Conservation (phyloP, 1,140 invertebrate genomes). For the Triops longicaudatus region DNA sequence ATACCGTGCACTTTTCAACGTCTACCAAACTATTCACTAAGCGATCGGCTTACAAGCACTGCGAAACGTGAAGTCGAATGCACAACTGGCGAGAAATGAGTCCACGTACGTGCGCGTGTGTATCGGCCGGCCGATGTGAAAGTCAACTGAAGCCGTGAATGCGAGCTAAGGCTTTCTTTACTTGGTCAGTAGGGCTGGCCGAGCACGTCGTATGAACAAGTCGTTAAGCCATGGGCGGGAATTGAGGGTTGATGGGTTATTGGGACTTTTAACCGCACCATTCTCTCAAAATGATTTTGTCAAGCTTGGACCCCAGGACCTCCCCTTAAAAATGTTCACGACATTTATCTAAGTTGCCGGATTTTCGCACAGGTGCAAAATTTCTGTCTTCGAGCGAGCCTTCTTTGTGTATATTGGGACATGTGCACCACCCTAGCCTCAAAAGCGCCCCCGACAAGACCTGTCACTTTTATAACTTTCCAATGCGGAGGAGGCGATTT, state of each 20-base stretch:
- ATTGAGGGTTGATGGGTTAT: background rate
- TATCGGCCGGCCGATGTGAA: background rate
- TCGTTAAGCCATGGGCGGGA: constrained; percentile 10
- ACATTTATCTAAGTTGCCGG: background rate
- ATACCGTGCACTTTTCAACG: background rate
- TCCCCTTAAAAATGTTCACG: background rate
- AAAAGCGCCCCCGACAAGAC: background rate
- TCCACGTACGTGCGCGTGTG: constrained; percentile 4
- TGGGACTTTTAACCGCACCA: constrained; percentile 7
- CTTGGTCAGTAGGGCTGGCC: background rate
- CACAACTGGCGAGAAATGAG: background rate
- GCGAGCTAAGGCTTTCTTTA: background rate
- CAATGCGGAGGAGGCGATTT: constrained; percentile 10
- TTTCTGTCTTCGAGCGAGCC: background rate
- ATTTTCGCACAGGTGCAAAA: constrained; percentile 11
- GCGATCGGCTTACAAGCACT: background rate
- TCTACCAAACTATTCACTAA: background rate
- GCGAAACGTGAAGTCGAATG: background rate
- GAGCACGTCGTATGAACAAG: background rate
- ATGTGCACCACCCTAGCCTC: background rate
- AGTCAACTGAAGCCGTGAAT: background rate
- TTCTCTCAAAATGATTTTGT: background rate
- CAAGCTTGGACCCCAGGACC: background rate
- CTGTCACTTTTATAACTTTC: background rate
- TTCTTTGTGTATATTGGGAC: background rate